These are phyloP conservation scores for Prietella phreatophila DNA, from an alignment of 2,113 vertebrate species.

Conservation along the genomic window DNA sequence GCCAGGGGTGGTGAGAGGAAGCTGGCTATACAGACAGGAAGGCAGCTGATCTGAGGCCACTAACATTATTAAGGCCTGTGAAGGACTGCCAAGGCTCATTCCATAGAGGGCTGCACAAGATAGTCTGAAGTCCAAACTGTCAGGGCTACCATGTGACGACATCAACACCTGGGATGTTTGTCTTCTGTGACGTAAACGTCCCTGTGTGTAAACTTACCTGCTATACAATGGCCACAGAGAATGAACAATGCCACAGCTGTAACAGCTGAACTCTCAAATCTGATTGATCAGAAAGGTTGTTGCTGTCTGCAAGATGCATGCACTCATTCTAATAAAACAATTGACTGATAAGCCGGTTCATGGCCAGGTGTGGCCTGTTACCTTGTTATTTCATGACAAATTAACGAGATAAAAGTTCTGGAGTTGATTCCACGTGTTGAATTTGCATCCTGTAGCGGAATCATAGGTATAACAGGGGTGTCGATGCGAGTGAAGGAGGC, in stretches of 20 bases:
- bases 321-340: background rate
- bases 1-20: constrained; percentile 60
- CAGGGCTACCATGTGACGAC: constrained; percentile 20
- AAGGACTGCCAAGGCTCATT: constrained; percentile 63
- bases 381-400: no score
- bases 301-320: background rate
- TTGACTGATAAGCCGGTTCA: no score
- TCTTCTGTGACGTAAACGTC: background rate
- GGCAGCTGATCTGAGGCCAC: constrained; percentile 55
- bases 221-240: background rate
- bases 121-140: constrained; percentile 37
- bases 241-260: background rate
- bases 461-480: no score
- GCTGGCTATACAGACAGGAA: constrained; percentile 28
- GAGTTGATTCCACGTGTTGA: no score
- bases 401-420: no score
- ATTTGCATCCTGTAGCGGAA: no score
- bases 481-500: no score
- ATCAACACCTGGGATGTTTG: constrained; percentile 48
- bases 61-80: constrained; percentile 49
- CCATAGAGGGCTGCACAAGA: constrained; percentile 35
- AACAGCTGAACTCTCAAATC: background rate
- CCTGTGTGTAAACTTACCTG: constrained; percentile 7
- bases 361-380: no score
- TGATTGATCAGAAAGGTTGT: background rate